Conservation (phyloP, 1,140 invertebrate species). For the Drosophila tani region DNA sequence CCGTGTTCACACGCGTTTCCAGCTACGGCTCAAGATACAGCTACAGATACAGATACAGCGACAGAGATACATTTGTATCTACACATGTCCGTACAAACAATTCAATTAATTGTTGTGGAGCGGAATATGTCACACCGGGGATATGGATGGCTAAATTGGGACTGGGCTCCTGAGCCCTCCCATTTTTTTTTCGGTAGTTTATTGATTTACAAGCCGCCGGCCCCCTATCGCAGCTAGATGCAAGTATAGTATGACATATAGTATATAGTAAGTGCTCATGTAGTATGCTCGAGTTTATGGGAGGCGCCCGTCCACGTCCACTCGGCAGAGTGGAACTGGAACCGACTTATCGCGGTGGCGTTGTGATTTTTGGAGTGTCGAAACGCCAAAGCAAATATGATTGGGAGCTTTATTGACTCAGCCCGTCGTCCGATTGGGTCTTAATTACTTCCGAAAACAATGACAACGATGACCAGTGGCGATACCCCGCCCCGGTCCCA, state of each 20-base stretch:
- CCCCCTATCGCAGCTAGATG: slow-evolving; percentile 57
- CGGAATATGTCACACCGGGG: slow-evolving; percentile 60
- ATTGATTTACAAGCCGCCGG: slow-evolving; percentile 75
- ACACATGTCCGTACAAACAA: slow-evolving; percentile 79
- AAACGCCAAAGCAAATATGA: slow-evolving; percentile 83
- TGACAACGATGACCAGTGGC: slow-evolving; percentile 62
- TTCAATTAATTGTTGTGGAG: slow-evolving; percentile 80
- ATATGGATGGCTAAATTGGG: slow-evolving; percentile 40
- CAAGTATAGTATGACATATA: slow-evolving; percentile 11
- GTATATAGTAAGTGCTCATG: slow-evolving; percentile 12
- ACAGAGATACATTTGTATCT: slow-evolving; percentile 77
- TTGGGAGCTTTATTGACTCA: slow-evolving; percentile 74
- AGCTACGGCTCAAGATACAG: slow-evolving; percentile 34
- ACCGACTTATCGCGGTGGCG: slow-evolving; percentile 68
- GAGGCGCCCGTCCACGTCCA: slow-evolving; percentile 63
- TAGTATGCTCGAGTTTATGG: slow-evolving; percentile 28
- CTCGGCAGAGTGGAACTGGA: slow-evolving; percentile 39
- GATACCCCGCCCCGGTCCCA: slow-evolving; percentile 31
- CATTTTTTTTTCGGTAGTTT: slow-evolving; percentile 72
- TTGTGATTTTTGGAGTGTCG: slow-evolving; percentile 80
- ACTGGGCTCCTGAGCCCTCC: not conserved
- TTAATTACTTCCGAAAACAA: slow-evolving; percentile 84
- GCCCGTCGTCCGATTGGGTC: slow-evolving; percentile 65
- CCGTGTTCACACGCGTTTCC: slow-evolving; percentile 67
- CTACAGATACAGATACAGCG: slow-evolving; percentile 29